Percentiles rank a stretch among this genome's conserved stretches.
phyloP scores from a whole-genome alignment of 2,797 vertebrate genomes.

The Sebastes goodei region DNA sequence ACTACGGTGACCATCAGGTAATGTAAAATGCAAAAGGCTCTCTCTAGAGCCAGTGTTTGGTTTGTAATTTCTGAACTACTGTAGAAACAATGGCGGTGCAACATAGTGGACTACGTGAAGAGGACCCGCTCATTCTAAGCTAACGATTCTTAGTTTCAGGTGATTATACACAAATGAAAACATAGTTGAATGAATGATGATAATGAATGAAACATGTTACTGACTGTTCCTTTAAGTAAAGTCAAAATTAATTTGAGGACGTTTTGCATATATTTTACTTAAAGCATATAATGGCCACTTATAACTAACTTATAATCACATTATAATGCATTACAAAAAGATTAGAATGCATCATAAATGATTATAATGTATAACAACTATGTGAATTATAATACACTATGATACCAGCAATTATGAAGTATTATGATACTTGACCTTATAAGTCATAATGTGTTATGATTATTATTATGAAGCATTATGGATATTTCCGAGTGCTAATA shows the following conservation, averaged over 20 bases:
- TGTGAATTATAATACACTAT: not conserved
- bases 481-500: not conserved
- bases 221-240: not conserved
- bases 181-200: too few relatives aligned
- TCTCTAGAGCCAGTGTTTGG: not conserved
- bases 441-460: not conserved
- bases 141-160: too few relatives aligned
- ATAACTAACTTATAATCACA: not conserved
- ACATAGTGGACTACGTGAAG: not conserved
- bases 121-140: not conserved
- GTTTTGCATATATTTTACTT: not conserved
- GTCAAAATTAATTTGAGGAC: not conserved
- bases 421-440: not conserved
- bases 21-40: not conserved
- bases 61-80: not conserved
- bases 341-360: not conserved
- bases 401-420: not conserved
- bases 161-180: too few relatives aligned
- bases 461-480: not conserved
- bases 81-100: not conserved
- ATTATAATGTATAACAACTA: not conserved
- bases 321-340: not conserved
- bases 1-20: too few relatives aligned
- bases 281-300: not conserved
- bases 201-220: too few relatives aligned